These are phyloP conservation scores for Oligia fasciuncula DNA, from an alignment of 2,888 invertebrate genomes.

Conservation along the genomic window DNA sequence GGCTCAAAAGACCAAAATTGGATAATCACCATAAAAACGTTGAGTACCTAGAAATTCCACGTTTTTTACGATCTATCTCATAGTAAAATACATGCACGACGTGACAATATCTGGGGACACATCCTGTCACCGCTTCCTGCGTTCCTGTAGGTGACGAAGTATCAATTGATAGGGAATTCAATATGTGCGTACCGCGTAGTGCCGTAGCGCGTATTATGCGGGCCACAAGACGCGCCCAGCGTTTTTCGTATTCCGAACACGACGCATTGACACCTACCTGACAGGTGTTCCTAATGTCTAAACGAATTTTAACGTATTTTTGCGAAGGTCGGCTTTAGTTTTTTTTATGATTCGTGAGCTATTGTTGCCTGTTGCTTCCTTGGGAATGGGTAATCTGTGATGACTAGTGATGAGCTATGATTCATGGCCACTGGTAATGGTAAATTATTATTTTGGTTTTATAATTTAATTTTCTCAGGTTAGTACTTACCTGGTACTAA, in stretches of 20 bases:
- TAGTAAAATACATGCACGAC: constrained; percentile 64
- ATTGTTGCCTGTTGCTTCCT: constrained; percentile 26
- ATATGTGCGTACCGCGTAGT: constrained; percentile 74
- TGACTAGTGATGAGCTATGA: background rate
- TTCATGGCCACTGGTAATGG: constrained; percentile 3
- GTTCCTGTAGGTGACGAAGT: constrained; percentile 80
- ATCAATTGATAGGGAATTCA: constrained; percentile 86
- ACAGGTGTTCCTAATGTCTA: constrained; percentile 73
- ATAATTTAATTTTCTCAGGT: too few species aligned
- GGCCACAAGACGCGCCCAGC: constrained; percentile 72
- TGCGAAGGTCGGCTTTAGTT: constrained; percentile 58
- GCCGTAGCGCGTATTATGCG: constrained; percentile 72
- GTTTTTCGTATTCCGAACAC: constrained; percentile 78
- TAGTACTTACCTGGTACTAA: too few species aligned
- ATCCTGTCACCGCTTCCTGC: constrained; percentile 82
- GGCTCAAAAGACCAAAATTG: background rate
- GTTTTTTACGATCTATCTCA: constrained; percentile 19
- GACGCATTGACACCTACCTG: constrained; percentile 77
- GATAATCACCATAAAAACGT: background rate
- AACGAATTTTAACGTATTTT: constrained; percentile 76
- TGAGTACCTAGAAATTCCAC: background rate
- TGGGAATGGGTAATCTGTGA: background rate
- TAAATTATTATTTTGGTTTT: too few species aligned
- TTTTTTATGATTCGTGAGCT: background rate
- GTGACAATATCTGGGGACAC: constrained; percentile 73